These are phyloP conservation scores for Lapara coniferarum DNA, from an alignment of 2,888 invertebrate species.

Conservation along the genomic window DNA sequence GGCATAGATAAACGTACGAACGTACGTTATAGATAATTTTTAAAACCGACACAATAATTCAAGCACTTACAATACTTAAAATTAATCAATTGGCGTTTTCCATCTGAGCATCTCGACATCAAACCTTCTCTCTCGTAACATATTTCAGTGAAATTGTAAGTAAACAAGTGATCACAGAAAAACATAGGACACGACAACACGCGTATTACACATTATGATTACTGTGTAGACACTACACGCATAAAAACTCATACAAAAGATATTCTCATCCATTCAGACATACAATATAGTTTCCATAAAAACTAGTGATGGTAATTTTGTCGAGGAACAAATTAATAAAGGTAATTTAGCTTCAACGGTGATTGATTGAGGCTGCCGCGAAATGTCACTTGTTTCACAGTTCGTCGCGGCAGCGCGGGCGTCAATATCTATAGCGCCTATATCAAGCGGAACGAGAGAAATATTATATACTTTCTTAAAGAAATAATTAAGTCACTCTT, in stretches of 20 bases:
- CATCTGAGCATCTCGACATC: conserved; percentile 69
- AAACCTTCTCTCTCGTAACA: conserved; percentile 50
- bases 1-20: conserved; percentile 64
- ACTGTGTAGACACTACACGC: conserved; percentile 58
- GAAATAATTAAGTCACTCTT: conserved; percentile 48
- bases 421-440: neutral
- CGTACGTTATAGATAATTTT: conserved; percentile 57
- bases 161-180: conserved; percentile 76
- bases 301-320: conserved; percentile 41
- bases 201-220: conserved; percentile 61
- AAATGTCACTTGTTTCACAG: conserved; percentile 14
- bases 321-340: conserved; percentile 26
- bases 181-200: conserved; percentile 73
- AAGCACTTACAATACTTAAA: conserved; percentile 76
- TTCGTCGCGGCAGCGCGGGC: neutral
- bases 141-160: conserved; percentile 81
- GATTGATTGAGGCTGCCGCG: conserved; percentile 1
- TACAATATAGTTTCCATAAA: conserved; percentile 56
- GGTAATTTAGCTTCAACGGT: conserved; percentile 14
- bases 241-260: conserved; percentile 47
- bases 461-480: conserved; percentile 34
- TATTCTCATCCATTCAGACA: conserved; percentile 67
- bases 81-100: conserved; percentile 74
- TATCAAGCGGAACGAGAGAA: conserved; percentile 35
- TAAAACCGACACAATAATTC: conserved; percentile 63